A percentile compares a stretch with the other conserved stretches of the same genome.
Conservation (phyloP, 2,888 invertebrate species). For the Diarsia rubi region DNA sequence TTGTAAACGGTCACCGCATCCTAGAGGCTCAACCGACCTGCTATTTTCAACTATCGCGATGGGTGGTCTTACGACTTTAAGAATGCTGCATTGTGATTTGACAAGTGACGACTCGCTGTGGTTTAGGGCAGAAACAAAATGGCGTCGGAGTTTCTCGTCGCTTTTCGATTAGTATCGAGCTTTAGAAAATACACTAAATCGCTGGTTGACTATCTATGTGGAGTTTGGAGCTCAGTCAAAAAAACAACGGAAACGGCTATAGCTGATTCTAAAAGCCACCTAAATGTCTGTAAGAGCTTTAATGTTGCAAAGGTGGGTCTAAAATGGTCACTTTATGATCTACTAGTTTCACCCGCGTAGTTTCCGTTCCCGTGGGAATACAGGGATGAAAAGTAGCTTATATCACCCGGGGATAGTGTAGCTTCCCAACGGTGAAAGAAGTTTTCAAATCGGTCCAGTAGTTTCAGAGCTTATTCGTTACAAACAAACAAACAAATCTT, state of each 20-base stretch:
- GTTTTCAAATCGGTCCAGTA: too few relatives aligned
- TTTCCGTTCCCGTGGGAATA: too few relatives aligned
- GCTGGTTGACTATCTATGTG: background rate
- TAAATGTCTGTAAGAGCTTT: background rate
- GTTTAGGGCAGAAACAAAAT: background rate
- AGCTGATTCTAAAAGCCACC: background rate
- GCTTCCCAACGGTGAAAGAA: too few relatives aligned
- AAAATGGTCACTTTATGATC: background rate
- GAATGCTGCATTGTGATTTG: background rate
- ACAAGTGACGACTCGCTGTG: background rate
- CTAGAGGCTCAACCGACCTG: background rate
- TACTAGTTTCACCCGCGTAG: too few relatives aligned
- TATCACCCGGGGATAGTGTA: too few relatives aligned
- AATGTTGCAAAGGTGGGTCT: background rate
- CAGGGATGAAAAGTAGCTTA: too few relatives aligned
- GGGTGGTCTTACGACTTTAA: background rate
- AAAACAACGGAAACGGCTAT: background rate
- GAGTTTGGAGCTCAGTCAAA: background rate
- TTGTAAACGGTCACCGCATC: constrained; percentile 2
- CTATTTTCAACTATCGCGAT: background rate
- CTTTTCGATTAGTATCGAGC: background rate
- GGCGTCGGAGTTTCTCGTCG: background rate
- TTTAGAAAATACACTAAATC: background rate
- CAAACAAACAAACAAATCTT: too few relatives aligned
- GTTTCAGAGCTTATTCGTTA: too few relatives aligned